phyloP scores from a whole-genome alignment of 1,140 invertebrate species.

The Papilio polytes region DNA sequence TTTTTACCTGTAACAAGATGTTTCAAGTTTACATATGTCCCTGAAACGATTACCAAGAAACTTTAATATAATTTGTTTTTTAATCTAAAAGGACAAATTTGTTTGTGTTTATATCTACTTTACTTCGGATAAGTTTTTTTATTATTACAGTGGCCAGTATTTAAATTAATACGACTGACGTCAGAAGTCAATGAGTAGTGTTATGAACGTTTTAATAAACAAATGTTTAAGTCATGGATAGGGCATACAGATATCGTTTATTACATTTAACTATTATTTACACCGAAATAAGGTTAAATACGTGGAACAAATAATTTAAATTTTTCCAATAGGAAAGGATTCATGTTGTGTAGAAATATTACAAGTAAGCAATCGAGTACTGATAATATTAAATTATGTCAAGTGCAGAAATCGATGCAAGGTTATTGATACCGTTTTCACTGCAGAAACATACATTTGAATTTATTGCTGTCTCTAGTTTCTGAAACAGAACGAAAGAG shows the following conservation, averaged over 20 bases:
- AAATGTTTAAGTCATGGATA: not conserved
- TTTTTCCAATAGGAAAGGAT: not conserved
- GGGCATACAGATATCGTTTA: not conserved
- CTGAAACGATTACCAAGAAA: not conserved
- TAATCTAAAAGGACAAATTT: too few species aligned
- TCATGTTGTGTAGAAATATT: not conserved
- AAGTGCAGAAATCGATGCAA: slow-evolving; percentile 1
- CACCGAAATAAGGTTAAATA: not conserved
- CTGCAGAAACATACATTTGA: not conserved
- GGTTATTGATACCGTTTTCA: not conserved
- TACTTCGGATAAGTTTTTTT: too few species aligned
- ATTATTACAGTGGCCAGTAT: not conserved
- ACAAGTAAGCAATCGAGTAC: slow-evolving; percentile 1
- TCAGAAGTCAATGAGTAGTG: not conserved
- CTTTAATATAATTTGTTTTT: not conserved
- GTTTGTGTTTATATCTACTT: too few species aligned
- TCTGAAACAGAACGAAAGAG: not conserved
- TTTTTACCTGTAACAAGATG: slow-evolving; percentile 2
- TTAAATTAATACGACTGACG: not conserved
- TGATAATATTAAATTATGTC: not conserved
- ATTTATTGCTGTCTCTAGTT: not conserved
- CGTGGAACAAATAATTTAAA: not conserved
- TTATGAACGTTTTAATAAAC: not conserved
- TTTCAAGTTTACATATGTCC: not conserved
- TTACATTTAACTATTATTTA: not conserved